phyloP scores from a whole-genome alignment of 2,113 vertebrate species.

The Hippoglossus stenolepis region DNA sequence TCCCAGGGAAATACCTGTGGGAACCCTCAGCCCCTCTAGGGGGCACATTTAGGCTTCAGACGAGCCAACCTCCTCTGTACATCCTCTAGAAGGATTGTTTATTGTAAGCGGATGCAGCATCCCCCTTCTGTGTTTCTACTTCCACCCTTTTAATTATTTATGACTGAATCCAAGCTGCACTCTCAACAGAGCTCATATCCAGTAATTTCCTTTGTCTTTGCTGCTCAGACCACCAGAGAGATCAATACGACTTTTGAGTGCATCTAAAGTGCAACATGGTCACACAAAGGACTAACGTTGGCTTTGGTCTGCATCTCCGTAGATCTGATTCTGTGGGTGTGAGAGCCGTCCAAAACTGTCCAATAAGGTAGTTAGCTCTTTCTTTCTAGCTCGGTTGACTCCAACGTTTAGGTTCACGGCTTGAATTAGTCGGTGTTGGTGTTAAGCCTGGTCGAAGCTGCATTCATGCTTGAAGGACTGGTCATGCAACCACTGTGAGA shows the following conservation, averaged over 20 bases:
- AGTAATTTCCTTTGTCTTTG: constrained; percentile 2
- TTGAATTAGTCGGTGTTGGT: background rate
- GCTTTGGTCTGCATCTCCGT: background rate
- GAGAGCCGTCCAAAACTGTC: background rate
- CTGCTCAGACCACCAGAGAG: background rate
- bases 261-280: constrained; percentile 24
- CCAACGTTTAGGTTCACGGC: background rate
- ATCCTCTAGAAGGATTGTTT: constrained; percentile 7
- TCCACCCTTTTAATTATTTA: constrained; percentile 48
- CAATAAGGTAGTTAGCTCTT: background rate
- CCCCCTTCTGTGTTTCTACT: constrained; percentile 26
- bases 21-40: background rate
- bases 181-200: constrained; percentile 9
- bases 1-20: background rate
- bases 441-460: too few species aligned
- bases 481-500: too few species aligned
- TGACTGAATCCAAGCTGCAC: constrained; percentile 26
- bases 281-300: background rate
- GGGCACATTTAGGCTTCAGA: constrained; percentile 6
- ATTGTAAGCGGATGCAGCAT: constrained; percentile 15
- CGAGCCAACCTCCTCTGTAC: background rate
- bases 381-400: background rate
- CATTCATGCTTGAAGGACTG: too few species aligned
- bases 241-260: constrained; percentile 24
- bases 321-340: background rate